Base-by-base conservation (phyloP, 2,888 invertebrate genomes). In the Rhingia campestris region DNA sequence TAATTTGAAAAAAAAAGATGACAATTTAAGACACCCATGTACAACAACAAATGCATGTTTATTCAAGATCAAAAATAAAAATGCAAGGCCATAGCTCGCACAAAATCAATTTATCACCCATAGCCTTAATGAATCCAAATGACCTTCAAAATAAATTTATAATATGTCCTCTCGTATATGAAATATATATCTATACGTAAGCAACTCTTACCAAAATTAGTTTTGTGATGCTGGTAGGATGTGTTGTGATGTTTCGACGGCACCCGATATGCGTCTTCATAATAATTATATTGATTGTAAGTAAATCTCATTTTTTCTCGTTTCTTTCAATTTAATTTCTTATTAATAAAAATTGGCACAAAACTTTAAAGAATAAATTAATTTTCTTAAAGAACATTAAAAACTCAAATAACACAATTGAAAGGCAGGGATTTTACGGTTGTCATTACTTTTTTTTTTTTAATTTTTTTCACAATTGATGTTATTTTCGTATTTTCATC, bases 261-360 rank as follows among this genome's bases (percentile, higher is more conserved):
- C 87, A 89, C 88, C 88, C 90, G 90, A 88, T 90, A 90, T 61
- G 90, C 90, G 88, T 90, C 90, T 81, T 90, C 90, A 74, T 88
- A 90, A 86, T 89, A 89, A 87, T 89, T 89, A 87, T 90, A 91
- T 88, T 91, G 91, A 88, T 91, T 91, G 87, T 91, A 91, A 85
- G 91, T 90, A 88, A 91, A 91, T 88, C 91, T 90, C 91, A 91
- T 91, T 41, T 41, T 61, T 61, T n/a, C 45, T 56, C 14, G 45
- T 63, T 75, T 39, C 4, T 69, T 35, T 7, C 32, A 54, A 53
- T 33, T 37, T 41, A 49, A 35, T 47, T 56, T 59, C 35, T 49
- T 53, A 6, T 22, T 22, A 22, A 22, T 2, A 22, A 22, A 22
- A 22, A 47, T 14, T n/a, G 6, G 32, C 22, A 12, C 43, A n/a